Evolutionary conservation across 2,888 invertebrate species (phyloP), one percentile per base, ranked within the genome.

Genomic region (Nymphalis c-album): DNA sequence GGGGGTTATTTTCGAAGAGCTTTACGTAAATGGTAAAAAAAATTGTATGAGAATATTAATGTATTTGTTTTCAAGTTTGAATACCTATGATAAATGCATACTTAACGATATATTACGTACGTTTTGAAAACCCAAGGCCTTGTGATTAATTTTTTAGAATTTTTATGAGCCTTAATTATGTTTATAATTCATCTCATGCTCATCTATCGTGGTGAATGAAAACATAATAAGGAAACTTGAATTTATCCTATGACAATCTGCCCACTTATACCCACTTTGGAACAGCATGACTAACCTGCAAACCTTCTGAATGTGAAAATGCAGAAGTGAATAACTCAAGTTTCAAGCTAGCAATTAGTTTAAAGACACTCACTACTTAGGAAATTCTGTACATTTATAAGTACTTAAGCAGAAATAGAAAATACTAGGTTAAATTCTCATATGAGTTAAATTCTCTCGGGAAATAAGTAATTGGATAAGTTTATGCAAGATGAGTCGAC

Each of bases 401-500:
- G 8, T n/a, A 16, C 6, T 2, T 31, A 31, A 2, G 40, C 18
- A 26, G 16, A 57, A 40, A 40, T 57, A 57, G 35, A 40, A 57
- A 57, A 57, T 55, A 57, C 57, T 57, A 13, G 35, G 35, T 57
- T 18, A 57, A 40, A 57, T 57, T 40, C 18, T 40, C 57, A 57
- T 40, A 57, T 18, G 35, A 40, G 18, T 18, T 20, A 35, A 57
- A 40, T 40, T 57, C 18, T 40, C 57, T n/a, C 18, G 57, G 18
- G 40, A 40, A 57, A 35, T 57, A 57, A 57, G 57, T 57, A 57
- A 57, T 57, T 35, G 82, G 79, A 80, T 80, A 87, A 85, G 79
- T 85, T 85, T 83, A 82, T 82, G 78, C 76, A 78, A 68, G 71
- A 70, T 31, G 76, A 76, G 75, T 74, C 77, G 74, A 74, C 77